Evolutionary conservation across 2,888 invertebrate species (phyloP), one percentile per base, ranked within the genome.

Genomic region (Alviniconcha strummeri): DNA sequence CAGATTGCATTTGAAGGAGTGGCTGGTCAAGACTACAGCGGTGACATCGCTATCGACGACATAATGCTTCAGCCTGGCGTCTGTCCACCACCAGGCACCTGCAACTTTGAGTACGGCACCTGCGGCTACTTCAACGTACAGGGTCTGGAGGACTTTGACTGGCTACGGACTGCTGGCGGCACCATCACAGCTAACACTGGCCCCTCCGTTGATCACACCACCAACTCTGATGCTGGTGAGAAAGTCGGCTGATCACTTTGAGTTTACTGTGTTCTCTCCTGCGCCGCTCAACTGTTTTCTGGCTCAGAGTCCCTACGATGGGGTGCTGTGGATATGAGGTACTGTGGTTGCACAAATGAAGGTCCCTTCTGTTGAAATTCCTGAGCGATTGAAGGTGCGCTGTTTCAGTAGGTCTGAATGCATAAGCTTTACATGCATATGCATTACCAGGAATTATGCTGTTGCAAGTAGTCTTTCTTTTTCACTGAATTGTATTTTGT

Each of bases 11-110:
- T 91, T 83, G 91, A 92, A 85, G 91, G 90, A 55, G 87, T 88
- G 17, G 86, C 89, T 3, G 90, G 90, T 4, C 87, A 84, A 76
- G 89, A 89, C 84, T 89, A 87, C 85, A 84, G 84, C 67, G 91
- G 92, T 52, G 91, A 90, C 86, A 91, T 92, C 54, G 91, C 91
- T 72, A 85, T 92, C 76, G 92, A 92, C 84, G 92, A 92, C 85
- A 85, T 92, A 11, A 87, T 88, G 64, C 84, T 92, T 13, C 56
- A 85, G 3, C 86, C 86, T 13, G 91, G 92, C 17, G 76, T 80
- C 11, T 92, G 92, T 84, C 89, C 89, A 77, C 88, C 89, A 0
- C 84, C 88, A 7, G 92, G 91, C n/a, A 89, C 86, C 80, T 92
- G 92, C 88, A 88, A 91, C 85, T 92, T 92, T 87, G 92, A 92